Base-by-base conservation (phyloP, 2,888 invertebrate species). In the Drosophila robusta region DNA sequence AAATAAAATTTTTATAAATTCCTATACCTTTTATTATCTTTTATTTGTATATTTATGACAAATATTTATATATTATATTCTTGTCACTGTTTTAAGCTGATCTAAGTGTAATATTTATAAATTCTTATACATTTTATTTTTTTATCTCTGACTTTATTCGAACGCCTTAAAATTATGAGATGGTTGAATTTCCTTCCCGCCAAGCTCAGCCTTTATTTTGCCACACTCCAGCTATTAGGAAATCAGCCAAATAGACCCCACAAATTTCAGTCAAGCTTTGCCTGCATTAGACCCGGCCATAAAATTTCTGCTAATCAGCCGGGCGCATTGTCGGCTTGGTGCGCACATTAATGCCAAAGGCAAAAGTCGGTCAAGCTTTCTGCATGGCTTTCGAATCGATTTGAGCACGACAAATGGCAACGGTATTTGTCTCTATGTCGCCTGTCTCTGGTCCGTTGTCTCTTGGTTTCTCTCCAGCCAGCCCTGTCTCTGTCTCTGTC, bases 301-400 rank as follows among this genome's bases (percentile, higher is more conserved):
- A n/a, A 44, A 42, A 39, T 38, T 38, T 18, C 55, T 64, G 63
- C 66, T 82, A 79, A 79, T 78, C 86, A 60, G 55, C 22, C 44
- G 34, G 58, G 49, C 49, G 49, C 38, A 61, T 55, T 63, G 79
- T 75, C 58, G 58, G 76, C 63, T 68, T 57, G 46, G 68, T 32
- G 44, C 34, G 69, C 50, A 54, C 74, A 80, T 73, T 73, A 78
- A 65, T 65, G 71, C 85, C 82, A 71, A 64, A 61, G 85, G 69
- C 81, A 58, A 75, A 81, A 81, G 66, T 87, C 69, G 79, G 82
- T 60, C 87, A 75, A 71, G 71, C 67, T 78, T 67, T 75, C 65
- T 46, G 70, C 67, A 44, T 75, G 78, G 51, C 75, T 63, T 78
- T 68, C 75, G 63, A 78, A 75, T 75, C 75, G 78, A 75, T 75